These are phyloP conservation scores for Drosophila bocki DNA, from an alignment of 1,140 invertebrate species.

Conservation along the genomic window DNA sequence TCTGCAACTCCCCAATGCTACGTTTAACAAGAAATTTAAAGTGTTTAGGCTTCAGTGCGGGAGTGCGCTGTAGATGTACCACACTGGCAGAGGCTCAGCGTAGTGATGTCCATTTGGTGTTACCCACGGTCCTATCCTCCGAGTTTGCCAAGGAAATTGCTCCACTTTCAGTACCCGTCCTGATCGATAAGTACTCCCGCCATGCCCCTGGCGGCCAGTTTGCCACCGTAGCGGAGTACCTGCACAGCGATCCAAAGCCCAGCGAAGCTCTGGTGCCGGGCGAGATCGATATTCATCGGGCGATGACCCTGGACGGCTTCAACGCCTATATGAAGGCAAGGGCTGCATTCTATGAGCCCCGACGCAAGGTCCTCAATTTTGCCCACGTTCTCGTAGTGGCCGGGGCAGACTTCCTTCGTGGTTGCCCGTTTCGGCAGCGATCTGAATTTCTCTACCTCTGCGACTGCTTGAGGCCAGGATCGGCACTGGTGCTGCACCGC, in stretches of 20 bases:
- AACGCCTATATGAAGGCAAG: conserved; percentile 8
- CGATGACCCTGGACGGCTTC: conserved; percentile 27
- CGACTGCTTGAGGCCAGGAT: conserved; percentile 44
- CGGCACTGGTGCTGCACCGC: conserved; percentile 36
- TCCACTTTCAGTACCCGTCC: conserved; percentile 33
- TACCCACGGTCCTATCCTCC: conserved; percentile 19
- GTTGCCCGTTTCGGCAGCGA: conserved; percentile 22
- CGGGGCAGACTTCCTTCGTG: conserved; percentile 6
- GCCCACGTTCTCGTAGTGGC: conserved; percentile 46
- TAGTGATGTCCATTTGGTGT: conserved; percentile 21
- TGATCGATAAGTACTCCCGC: conserved; percentile 25
- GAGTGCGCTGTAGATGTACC: not conserved
- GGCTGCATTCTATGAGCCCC: not conserved
- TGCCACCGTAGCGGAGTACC: conserved; percentile 10
- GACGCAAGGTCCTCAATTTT: not conserved
- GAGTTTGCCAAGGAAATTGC: conserved; percentile 19
- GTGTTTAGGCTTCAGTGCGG: conserved; percentile 7
- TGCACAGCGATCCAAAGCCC: not conserved
- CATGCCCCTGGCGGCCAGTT: conserved; percentile 11
- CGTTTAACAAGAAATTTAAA: conserved; percentile 48
- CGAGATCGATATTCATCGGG: conserved; percentile 37
- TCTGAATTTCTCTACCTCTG: conserved; percentile 58
- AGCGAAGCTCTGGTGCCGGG: not conserved
- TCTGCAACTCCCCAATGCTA: conserved; percentile 20
- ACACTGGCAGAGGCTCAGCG: not conserved